Percentiles rank a stretch among this genome's conserved stretches.
These are phyloP conservation scores for Drosophila nasuta DNA, from an alignment of 1,140 invertebrate genomes.

Conservation along the genomic window DNA sequence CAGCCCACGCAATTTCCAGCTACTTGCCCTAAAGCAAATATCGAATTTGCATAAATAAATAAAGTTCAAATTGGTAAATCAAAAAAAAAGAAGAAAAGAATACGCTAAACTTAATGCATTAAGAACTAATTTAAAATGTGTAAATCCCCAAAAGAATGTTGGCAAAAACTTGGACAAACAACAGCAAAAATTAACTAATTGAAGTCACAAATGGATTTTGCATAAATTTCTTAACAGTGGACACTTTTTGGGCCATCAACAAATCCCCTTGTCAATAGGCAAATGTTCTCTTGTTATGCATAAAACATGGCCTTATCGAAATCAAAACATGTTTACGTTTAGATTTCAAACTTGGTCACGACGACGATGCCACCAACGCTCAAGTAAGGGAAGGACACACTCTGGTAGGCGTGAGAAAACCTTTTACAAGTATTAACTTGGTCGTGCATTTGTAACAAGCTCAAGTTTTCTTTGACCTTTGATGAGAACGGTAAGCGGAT, in stretches of 20 bases:
- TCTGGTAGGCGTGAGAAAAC: conserved; percentile 21
- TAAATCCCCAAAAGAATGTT: conserved; percentile 27
- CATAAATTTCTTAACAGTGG: conserved; percentile 56
- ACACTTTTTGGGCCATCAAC: conserved; percentile 1
- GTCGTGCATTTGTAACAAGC: conserved; percentile 45
- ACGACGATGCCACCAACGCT: neutral
- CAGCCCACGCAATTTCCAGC: neutral
- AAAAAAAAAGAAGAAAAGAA: conserved; percentile 14
- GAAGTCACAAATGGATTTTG: conserved; percentile 61
- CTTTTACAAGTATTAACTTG: conserved; percentile 33
- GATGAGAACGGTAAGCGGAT: conserved; percentile 13
- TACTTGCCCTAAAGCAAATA: neutral
- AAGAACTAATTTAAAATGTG: conserved; percentile 51
- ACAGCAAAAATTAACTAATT: conserved; percentile 64
- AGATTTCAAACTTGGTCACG: conserved; percentile 23
- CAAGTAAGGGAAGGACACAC: conserved; percentile 19
- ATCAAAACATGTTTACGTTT: conserved; percentile 74
- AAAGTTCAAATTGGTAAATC: conserved; percentile 32
- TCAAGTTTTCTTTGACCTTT: conserved; percentile 31
- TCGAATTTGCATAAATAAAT: conserved; percentile 66
- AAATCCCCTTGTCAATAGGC: conserved; percentile 40
- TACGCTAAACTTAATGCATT: conserved; percentile 25
- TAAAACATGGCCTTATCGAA: conserved; percentile 70
- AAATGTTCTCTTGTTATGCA: conserved; percentile 47
- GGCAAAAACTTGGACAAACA: conserved; percentile 24